Conservation (phyloP, 1,140 invertebrate species). For the Orius insidiosus region DNA sequence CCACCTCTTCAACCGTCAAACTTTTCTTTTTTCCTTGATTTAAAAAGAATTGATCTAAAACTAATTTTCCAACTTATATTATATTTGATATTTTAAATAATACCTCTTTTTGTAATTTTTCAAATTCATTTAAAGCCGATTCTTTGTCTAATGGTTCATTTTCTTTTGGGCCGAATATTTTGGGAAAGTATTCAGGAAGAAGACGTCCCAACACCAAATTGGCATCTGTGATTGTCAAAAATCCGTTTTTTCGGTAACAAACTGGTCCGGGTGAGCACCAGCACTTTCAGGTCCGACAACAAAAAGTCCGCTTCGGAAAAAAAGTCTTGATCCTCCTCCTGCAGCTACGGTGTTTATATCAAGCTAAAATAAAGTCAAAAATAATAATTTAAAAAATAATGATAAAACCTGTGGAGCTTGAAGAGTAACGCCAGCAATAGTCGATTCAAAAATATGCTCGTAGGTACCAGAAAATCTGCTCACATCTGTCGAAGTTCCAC, state of each 20-base stretch:
- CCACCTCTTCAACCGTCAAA: slow-evolving; percentile 75
- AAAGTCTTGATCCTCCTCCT: slow-evolving; percentile 90
- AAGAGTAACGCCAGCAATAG: slow-evolving; percentile 91
- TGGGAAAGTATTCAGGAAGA: slow-evolving; percentile 89
- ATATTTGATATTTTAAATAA: slow-evolving; percentile 2
- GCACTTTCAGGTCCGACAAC: slow-evolving; percentile 94
- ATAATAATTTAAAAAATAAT: neutral
- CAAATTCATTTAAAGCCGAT: slow-evolving; percentile 48
- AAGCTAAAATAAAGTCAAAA: slow-evolving; percentile 31
- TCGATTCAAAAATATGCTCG: slow-evolving; percentile 93
- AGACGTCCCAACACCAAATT: slow-evolving; percentile 84
- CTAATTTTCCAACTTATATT: slow-evolving; percentile 14
- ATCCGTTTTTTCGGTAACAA: slow-evolving; percentile 87
- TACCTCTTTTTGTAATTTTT: slow-evolving; percentile 50
- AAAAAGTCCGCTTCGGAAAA: slow-evolving; percentile 83
- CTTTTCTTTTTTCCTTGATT: slow-evolving; percentile 26
- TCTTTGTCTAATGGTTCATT: slow-evolving; percentile 72
- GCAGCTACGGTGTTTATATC: slow-evolving; percentile 96
- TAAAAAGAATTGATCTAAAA: slow-evolving; percentile 50
- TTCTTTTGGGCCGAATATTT: slow-evolving; percentile 88
- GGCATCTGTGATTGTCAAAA: slow-evolving; percentile 86
- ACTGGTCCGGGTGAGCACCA: slow-evolving; percentile 87
- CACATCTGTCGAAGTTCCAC: slow-evolving; percentile 96
- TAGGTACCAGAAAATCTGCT: slow-evolving; percentile 78
- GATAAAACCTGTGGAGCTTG: slow-evolving; percentile 73